Evolutionary conservation across 1,140 invertebrate genomes (phyloP).

Genomic region (Calliphora vicina): DNA sequence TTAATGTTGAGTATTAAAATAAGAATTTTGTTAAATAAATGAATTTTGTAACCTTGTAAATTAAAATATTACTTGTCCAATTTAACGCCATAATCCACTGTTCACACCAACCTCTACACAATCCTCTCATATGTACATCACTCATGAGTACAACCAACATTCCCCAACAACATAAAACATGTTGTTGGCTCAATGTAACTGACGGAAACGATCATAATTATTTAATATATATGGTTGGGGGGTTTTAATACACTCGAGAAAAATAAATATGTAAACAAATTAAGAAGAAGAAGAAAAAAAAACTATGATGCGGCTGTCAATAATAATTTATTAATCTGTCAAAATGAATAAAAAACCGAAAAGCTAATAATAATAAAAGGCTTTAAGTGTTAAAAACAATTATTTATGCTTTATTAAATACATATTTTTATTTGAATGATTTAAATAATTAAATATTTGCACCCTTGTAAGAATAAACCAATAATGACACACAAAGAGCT

Average conservation of each 20-base stretch:
- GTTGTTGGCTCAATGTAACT: neutral
- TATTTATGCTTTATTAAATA: slow-evolving; percentile 23
- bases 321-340: no score
- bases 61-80: neutral
- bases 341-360: neutral
- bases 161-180: neutral
- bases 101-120: neutral
- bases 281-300: neutral
- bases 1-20: no score
- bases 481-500: neutral
- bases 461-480: neutral
- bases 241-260: neutral
- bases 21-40: neutral
- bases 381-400: neutral
- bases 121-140: no score
- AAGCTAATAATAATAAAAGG: neutral
- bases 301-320: neutral
- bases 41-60: neutral
- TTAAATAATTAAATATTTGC: neutral
- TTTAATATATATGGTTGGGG: slow-evolving; percentile 20
- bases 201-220: slow-evolving; percentile 12
- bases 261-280: neutral
- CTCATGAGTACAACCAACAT: neutral
- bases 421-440: neutral
- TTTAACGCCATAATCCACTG: neutral